These are phyloP conservation scores for Egretta garzetta DNA, from an alignment of 2,113 vertebrate genomes.

Conservation along the genomic window DNA sequence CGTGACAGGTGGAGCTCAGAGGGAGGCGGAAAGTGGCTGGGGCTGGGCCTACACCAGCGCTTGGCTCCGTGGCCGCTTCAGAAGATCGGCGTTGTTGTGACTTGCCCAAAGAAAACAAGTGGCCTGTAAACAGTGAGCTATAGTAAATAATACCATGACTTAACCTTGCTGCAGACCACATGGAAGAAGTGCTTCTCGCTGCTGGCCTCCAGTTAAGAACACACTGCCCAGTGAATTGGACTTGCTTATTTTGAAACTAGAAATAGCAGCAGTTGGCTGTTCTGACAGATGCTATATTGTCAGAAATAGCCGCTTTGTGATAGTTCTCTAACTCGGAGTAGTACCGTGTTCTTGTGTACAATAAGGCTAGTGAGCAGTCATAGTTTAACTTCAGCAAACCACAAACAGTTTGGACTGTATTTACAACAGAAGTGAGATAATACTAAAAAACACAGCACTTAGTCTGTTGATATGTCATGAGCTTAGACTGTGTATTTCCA, in stretches of 20 bases:
- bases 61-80: too few relatives aligned
- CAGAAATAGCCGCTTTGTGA: background rate
- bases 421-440: background rate
- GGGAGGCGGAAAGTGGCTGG: background rate
- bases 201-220: background rate
- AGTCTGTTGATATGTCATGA: accelerated
- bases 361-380: background rate
- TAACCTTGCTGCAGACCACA: background rate
- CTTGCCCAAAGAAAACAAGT: background rate
- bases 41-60: background rate
- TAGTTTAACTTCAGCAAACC: background rate
- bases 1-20: background rate
- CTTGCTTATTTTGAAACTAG: background rate
- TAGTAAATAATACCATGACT: background rate
- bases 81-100: background rate
- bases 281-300: background rate
- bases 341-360: accelerated
- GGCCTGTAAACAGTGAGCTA: background rate
- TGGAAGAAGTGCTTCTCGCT: background rate
- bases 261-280: constrained; percentile 11
- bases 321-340: background rate
- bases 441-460: background rate
- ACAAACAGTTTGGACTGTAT: accelerated
- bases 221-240: accelerated
- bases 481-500: background rate